A percentile compares a stretch with the other conserved stretches of the same genome.
Evolutionary conservation across 2,113 vertebrate genomes (phyloP).

Genomic region (Ptilorrhoa leucosticta): DNA sequence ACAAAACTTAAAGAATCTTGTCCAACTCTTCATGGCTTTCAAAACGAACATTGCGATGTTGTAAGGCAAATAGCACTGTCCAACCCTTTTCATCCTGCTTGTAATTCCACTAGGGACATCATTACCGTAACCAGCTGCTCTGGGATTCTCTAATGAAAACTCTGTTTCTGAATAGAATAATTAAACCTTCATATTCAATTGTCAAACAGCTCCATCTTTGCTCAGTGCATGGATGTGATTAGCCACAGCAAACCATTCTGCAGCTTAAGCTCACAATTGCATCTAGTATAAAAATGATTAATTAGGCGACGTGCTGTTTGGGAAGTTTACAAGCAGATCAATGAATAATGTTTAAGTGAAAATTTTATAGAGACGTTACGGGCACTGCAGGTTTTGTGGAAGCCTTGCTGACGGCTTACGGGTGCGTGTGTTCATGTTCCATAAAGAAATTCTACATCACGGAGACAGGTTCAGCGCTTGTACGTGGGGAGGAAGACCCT

Average conservation of each 20-base stretch:
- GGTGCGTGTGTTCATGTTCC: neutral
- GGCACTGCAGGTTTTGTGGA: slow-evolving; percentile 55
- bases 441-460: neutral
- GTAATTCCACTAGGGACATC: slow-evolving; percentile 56
- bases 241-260: slow-evolving; percentile 34
- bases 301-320: slow-evolving; percentile 55
- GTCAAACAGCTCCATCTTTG: slow-evolving; percentile 44
- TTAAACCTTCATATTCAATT: slow-evolving; percentile 65
- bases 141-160: slow-evolving; percentile 62
- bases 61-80: slow-evolving; percentile 51
- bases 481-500: neutral
- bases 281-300: slow-evolving; percentile 66
- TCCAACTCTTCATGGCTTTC: slow-evolving; percentile 49
- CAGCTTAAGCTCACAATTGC: slow-evolving; percentile 64
- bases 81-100: slow-evolving; percentile 59
- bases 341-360: slow-evolving; percentile 58
- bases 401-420: neutral
- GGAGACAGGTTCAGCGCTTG: neutral
- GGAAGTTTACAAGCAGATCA: slow-evolving; percentile 64
- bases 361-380: slow-evolving; percentile 62
- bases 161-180: slow-evolving; percentile 64
- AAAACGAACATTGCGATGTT: slow-evolving; percentile 6
- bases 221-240: slow-evolving; percentile 56
- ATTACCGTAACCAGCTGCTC: slow-evolving; percentile 59
- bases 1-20: slow-evolving; percentile 22